Conservation (phyloP, 2,113 vertebrate species). For the Myrmophylax atrothorax region DNA sequence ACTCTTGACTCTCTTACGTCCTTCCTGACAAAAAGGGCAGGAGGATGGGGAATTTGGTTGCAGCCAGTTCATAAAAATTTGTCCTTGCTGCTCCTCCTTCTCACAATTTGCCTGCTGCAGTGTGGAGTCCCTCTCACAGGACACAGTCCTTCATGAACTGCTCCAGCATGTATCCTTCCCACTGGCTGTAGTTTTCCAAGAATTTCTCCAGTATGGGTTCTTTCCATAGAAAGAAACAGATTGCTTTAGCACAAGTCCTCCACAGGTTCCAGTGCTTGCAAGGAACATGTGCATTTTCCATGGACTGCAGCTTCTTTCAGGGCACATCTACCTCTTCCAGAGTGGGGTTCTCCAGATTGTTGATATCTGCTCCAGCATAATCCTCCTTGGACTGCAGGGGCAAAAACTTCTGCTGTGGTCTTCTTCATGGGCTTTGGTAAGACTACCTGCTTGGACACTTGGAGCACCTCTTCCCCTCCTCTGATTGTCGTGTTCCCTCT, state of each 20-base stretch:
- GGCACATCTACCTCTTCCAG: neutral
- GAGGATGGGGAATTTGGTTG: neutral
- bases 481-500: neutral
- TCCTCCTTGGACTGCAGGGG: rapidly evolving
- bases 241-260: neutral
- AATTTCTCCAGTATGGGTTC: neutral
- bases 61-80: neutral
- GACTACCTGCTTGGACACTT: neutral
- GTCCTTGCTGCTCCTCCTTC: neutral
- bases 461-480: neutral
- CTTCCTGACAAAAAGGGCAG: neutral
- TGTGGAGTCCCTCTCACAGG: neutral
- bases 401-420: neutral
- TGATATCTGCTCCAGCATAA: neutral
- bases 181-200: neutral
- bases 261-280: neutral
- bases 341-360: rapidly evolving
- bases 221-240: neutral
- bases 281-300: neutral
- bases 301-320: neutral
- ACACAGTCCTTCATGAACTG: neutral
- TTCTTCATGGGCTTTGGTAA: neutral
- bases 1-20: neutral
- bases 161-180: neutral
- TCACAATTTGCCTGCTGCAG: neutral